Conservation (phyloP, 2,113 vertebrate genomes). For the Eira barbara region DNA sequence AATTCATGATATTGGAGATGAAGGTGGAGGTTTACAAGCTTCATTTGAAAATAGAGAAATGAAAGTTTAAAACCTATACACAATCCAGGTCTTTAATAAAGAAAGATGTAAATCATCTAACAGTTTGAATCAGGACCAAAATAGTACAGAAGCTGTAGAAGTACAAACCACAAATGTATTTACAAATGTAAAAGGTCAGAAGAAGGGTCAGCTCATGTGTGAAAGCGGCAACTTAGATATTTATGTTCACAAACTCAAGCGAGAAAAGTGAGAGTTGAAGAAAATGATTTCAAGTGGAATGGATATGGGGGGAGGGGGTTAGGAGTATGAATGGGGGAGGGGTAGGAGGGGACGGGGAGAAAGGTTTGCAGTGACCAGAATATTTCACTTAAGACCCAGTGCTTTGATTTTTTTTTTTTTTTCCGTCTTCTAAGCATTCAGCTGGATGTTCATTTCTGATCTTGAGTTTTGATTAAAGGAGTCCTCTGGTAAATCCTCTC, state of each 20-base stretch:
- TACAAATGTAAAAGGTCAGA: neutral
- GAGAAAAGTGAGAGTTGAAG: neutral
- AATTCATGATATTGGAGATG: neutral
- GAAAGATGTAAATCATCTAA: neutral
- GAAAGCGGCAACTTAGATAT: neutral
- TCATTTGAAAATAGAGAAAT: neutral
- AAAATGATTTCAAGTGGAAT: neutral
- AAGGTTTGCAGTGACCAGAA: neutral
- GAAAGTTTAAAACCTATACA: neutral
- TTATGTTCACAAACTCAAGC: neutral
- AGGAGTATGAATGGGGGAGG: neutral
- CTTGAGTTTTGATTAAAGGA: constrained; percentile 47
- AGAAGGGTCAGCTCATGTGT: neutral
- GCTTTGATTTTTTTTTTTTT: neutral
- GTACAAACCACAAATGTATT: neutral
- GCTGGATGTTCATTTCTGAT: constrained; percentile 3
- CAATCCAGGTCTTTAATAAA: neutral
- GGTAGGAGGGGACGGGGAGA: neutral
- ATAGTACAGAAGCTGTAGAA: neutral
- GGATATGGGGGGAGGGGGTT: neutral
- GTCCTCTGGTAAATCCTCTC: constrained; percentile 21
- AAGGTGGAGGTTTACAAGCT: neutral
- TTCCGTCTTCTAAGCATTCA: neutral
- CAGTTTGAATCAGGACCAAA: constrained; percentile 17
- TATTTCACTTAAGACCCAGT: neutral